Evolutionary conservation across 2,797 vertebrate genomes (phyloP).

Genomic region (Oophaga sylvatica): DNA sequence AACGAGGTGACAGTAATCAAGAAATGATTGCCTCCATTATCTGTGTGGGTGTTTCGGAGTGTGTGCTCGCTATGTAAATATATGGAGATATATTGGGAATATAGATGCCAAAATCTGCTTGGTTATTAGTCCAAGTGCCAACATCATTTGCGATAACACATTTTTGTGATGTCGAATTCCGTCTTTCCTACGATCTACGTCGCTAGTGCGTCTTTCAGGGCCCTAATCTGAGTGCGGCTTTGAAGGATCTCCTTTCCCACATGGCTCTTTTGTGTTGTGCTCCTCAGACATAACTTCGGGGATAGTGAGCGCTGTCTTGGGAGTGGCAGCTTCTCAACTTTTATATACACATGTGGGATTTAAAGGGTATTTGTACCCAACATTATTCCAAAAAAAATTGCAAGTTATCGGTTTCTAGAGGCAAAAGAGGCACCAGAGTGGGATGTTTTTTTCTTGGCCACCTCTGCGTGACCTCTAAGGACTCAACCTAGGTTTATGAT

Average conservation of each 20-base stretch:
- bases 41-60: conserved; percentile 52
- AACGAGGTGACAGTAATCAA: conserved; percentile 59
- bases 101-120: conserved; percentile 45
- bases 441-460: conserved; percentile 30
- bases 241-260: conserved; percentile 12
- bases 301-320: conserved; percentile 12
- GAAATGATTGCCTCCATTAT: conserved; percentile 58
- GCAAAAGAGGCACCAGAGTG: conserved; percentile 1
- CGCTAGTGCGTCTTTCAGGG: neutral
- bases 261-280: conserved; percentile 33
- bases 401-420: neutral
- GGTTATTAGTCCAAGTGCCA: conserved; percentile 44
- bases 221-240: neutral
- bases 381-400: neutral
- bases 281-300: conserved; percentile 23
- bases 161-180: neutral
- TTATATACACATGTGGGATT: neutral
- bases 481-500: conserved; percentile 40
- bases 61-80: conserved; percentile 53
- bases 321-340: conserved; percentile 17
- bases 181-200: neutral
- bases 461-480: conserved; percentile 47
- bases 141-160: conserved; percentile 22
- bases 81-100: conserved; percentile 56
- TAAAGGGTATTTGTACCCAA: too few relatives aligned